phyloP scores from a whole-genome alignment of 2,888 invertebrate species.

The Stenolophus ochropezus region DNA sequence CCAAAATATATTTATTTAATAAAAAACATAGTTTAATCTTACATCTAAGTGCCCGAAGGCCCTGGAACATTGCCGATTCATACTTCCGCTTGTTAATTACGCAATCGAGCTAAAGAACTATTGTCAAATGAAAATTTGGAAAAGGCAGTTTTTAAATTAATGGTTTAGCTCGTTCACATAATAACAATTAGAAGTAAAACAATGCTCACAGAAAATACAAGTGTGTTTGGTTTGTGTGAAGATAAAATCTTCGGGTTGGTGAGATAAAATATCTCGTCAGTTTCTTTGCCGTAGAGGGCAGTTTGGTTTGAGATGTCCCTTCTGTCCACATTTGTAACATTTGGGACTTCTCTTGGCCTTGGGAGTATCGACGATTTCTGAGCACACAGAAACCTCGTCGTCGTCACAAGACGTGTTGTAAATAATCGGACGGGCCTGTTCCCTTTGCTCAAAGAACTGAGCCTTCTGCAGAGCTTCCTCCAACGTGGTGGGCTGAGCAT shows the following conservation, averaged over 20 bases:
- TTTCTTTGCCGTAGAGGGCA: conserved; percentile 39
- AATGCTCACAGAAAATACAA: conserved; percentile 31
- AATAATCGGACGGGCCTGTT: conserved; percentile 13
- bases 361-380: conserved; percentile 18
- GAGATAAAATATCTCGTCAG: conserved; percentile 11
- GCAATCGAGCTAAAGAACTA: conserved; percentile 22
- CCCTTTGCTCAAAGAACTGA: conserved; percentile 53
- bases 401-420: conserved; percentile 24
- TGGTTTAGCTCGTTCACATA: conserved; percentile 21
- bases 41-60: conserved; percentile 46
- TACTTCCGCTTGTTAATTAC: conserved; percentile 32
- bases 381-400: conserved; percentile 11
- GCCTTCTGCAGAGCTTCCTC: conserved; percentile 50
- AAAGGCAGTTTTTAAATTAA: conserved; percentile 20
- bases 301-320: conserved; percentile 49
- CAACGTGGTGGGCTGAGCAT: conserved; percentile 49
- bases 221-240: not conserved
- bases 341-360: conserved; percentile 37
- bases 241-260: conserved; percentile 9
- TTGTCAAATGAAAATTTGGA: conserved; percentile 14
- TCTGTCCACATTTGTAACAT: conserved; percentile 55
- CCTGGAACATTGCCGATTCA: conserved; percentile 55
- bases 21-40: conserved; percentile 31
- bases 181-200: conserved; percentile 36
- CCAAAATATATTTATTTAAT: conserved; percentile 43